Conservation (phyloP, 2,113 vertebrate genomes). For the Chloropsis hardwickii region DNA sequence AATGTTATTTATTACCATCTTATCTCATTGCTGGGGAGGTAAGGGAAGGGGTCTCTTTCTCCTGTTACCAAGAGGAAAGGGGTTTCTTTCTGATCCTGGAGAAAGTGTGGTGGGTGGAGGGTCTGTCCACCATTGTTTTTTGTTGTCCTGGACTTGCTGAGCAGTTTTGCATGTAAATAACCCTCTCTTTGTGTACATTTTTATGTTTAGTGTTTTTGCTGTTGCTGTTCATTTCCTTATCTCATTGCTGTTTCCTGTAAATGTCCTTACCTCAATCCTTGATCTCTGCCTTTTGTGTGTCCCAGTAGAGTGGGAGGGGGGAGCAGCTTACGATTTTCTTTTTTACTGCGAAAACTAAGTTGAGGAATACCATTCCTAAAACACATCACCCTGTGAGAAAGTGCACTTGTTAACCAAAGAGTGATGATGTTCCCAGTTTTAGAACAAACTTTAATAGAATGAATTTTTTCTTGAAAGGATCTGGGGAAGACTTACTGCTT, state of each 20-base stretch:
- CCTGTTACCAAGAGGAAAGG: neutral
- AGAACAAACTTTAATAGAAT: neutral
- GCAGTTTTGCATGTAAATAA: neutral
- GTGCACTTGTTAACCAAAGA: neutral
- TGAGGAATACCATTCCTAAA: neutral
- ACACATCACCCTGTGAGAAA: neutral
- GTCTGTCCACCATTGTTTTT: neutral
- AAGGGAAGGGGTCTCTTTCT: neutral
- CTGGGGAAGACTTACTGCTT: neutral
- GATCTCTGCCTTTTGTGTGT: neutral
- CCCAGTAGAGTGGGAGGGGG: neutral
- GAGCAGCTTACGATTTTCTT: neutral
- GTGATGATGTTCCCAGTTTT: neutral
- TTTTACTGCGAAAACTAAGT: neutral
- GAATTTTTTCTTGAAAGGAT: neutral
- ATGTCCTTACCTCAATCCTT: neutral
- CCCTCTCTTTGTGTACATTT: neutral
- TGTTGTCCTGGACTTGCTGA: neutral
- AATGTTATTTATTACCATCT: neutral
- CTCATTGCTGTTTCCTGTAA: neutral
- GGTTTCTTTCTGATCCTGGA: neutral
- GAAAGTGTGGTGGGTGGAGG: fast-evolving
- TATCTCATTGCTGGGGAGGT: neutral
- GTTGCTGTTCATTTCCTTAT: neutral
- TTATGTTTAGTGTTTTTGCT: neutral